Conservation (phyloP, 2,888 invertebrate species). For the Thera obeliscata region DNA sequence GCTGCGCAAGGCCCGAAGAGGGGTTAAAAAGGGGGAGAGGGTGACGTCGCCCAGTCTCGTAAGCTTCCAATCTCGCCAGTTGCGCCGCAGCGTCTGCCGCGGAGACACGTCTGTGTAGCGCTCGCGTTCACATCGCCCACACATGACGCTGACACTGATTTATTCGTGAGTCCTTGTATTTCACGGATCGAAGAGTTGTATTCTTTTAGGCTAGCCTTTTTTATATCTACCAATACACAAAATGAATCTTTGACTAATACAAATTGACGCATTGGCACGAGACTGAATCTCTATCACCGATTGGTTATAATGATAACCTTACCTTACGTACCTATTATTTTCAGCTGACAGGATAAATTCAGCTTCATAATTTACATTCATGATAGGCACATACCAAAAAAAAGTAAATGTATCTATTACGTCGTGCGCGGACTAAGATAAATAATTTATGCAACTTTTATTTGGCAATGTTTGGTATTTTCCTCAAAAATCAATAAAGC, state of each 20-base stretch:
- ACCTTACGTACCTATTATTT: no score
- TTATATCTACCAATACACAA: background rate
- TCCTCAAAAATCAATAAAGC: background rate
- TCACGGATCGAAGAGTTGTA: conserved; percentile 44
- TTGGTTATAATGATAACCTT: background rate
- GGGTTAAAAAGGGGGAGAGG: conserved; percentile 35
- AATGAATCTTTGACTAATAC: background rate
- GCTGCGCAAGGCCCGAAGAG: conserved; percentile 47
- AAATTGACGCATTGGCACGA: conserved; percentile 7
- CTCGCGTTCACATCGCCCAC: conserved; percentile 54
- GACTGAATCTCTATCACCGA: background rate
- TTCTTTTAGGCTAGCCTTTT: background rate
- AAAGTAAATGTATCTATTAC: background rate
- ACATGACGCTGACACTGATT: conserved; percentile 63
- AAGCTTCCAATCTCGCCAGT: conserved; percentile 54
- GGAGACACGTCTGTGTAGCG: conserved; percentile 59
- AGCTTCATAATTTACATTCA: background rate
- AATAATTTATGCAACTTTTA: conserved; percentile 1
- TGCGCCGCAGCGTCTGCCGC: conserved; percentile 73
- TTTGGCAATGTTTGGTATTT: background rate
- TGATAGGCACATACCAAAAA: background rate
- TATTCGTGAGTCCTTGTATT: conserved; percentile 66
- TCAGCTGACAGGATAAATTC: no score
- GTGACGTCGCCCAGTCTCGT: conserved; percentile 54
- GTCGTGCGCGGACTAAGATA: background rate